Base-by-base conservation (phyloP, 2,113 vertebrate genomes). In the Nesospiza acunhae region DNA sequence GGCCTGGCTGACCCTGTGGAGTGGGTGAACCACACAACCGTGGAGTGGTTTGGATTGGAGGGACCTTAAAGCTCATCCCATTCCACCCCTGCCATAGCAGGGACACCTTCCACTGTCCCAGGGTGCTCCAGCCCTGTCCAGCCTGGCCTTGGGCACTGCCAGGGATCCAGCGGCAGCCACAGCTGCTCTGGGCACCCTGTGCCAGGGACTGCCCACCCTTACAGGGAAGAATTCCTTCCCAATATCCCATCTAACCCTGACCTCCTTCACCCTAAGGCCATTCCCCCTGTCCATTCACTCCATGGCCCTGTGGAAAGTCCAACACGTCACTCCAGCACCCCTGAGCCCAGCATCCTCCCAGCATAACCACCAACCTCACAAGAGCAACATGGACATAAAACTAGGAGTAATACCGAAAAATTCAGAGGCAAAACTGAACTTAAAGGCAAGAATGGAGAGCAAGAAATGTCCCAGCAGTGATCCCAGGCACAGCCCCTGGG, bases 181-280 rank as follows among this genome's bases (percentile, higher is more conserved):
- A 89, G 78, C 78, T 89, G 1, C 62, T 62, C 62, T 75, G 87
- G 55, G 39, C 62, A 83, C 11, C 49, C 87, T 53, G 78, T 60
- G 60, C 53, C 69, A 75, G 39, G 33, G 60, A 39, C 77, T 89
- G 0, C 0, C 0, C 39, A 46, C 14, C n/a, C 10, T 68, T n/a
- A 0, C n/a, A 69, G 47, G 46, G 47, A 3, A 8, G 0, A 2
- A 35, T 62, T 62, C 1, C 26, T 2, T 6, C 55, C 46, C 2
- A 19, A 4, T 15, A 15, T 60, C 33, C 63, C 53, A 31, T 19
- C 26, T 2, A 41, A 0, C 15, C 87, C 31, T 42, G 18, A 2
- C 12, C 47, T 69, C 21, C 70, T 55, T 47, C 50, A 18, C 22
- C 33, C 31, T 33, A 3, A 50, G 37, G 7, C 52, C 37, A 35